Evolutionary conservation across 2,888 invertebrate species (phyloP), one percentile per base, ranked within the genome.

Genomic region (Abrostola tripartita): DNA sequence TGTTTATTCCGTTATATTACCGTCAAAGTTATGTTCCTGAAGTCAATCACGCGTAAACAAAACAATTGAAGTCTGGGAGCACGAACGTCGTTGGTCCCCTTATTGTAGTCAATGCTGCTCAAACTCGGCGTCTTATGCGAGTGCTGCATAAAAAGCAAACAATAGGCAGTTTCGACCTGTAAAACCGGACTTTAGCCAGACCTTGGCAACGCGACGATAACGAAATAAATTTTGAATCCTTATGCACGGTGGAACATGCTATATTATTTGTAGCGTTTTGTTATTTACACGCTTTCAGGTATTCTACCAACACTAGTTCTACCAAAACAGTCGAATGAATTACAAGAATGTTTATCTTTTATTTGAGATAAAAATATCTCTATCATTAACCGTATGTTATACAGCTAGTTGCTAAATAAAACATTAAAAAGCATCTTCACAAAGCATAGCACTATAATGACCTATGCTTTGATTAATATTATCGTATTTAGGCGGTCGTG

Each of bases 161-260:
- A 79, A 81, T 79, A 44, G 70, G 6, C 42, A 6, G 56, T 58
- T 62, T 64, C 58, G 66, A 75, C 72, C 67, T 40, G 73, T 68
- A 67, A 47, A 79, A 79, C 79, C 71, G 81, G 79, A 78, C 71
- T 62, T 65, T 50, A 61, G 53, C 69, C 78, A 52, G 70, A 42
- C 59, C 60, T 55, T 50, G 73, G 61, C 61, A 58, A 59, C 41
- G 52, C 59, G 49, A 44, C 55, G 41, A 61, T 51, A 36, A 55
- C 59, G 37, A 66, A 71, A 57, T 61, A 63, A 61, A 58, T 72
- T 72, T 72, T n/a, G 24, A 62, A 72, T 59, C 54, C 58, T 50
- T 47, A 60, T 71, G 58, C 61, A 36, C 38, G 36, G 65, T 57
- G 52, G 44, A 59, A 55, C 53, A 63, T 52, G 61, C 65, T 60